Evolutionary conservation across 2,797 vertebrate genomes (phyloP), one percentile per base, ranked within the genome.

Genomic region (Scarus forsteni): DNA sequence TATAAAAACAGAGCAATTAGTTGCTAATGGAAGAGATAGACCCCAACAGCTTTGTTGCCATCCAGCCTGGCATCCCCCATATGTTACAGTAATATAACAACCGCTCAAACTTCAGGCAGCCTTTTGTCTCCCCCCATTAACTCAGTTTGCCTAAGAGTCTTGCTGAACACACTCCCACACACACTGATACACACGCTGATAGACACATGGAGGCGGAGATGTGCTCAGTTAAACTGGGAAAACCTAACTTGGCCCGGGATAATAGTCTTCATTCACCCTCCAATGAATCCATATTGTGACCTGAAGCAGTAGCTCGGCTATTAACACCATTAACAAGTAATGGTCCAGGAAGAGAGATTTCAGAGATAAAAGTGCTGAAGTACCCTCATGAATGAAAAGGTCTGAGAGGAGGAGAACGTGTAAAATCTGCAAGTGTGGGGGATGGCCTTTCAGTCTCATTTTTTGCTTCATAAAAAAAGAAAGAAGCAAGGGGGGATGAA

Each of bases 281-380:
- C 85, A 85, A 91, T 89, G 88, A 88, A 82, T 84, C 83, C 73
- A 87, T 87, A 85, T 82, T 76, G 77, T 84, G 73, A 81, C 90
- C 88, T 80, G 36, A 79, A 88, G 88, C 65, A 6, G 67, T 66
- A 70, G 69, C 81, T 88, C 81, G 87, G 81, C 72, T 88, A 90
- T 91, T 91, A 86, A 86, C 91, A 85, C 82, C 79, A 87, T 90
- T 84, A 89, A 85, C 86, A 78, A 68, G 75, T 89, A 92, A 92
- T 88, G 84, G 65, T 70, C 85, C 83, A 52, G 49, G 70, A 80
- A 88, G 75, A 55, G 60, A 76, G 55, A 73, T 71, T 71, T 63
- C 48, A 70, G 66, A 80, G 58, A 81, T 66, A 77, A 84, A 79
- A 81, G 69, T 45, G 78, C n/a, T 39, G 63, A 35, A 74, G 68